Base-by-base conservation (phyloP, 2,797 vertebrate species). In the Acanthornis magna region DNA sequence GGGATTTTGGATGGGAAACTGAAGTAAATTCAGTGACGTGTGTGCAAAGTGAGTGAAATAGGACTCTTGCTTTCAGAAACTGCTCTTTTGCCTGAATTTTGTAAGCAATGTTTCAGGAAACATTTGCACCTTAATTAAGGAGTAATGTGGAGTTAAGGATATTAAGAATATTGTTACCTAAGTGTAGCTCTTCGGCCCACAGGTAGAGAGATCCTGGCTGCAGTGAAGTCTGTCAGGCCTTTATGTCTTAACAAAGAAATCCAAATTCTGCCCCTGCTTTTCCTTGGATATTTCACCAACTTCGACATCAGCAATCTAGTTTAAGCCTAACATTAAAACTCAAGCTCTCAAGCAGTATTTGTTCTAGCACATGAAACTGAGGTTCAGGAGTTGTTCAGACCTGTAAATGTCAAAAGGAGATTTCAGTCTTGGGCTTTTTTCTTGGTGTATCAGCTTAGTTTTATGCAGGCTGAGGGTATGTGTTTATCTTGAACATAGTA, bases 151-250 rank as follows among this genome's bases (percentile, higher is more conserved):
- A 67, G 12, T 71, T 58, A 63, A 58, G 38, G n/a, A 26, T 40
- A 34, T 71, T 83, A 65, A 27, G 26, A 77, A 27, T 84, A 60
- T 79, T 58, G 30, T 65, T 65, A 32, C 4, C 15, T 57, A 17
- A 0, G 1, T 36, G 14, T 10, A 53, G 42, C 40, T 68, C 17
- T 25, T 40, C 47, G 16, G 9, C 43, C 14, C 2, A 0, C 3
- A 18, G 17, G 8, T 34, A 21, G 63, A 34, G 71, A 66, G 34
- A 4, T 63, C 27, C 48, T 72, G 38, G 29, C 20, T 71, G 63
- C 11, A 17, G 21, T 51, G 51, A 50, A 50, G 30, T 48, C 42
- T 55, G 0, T 11, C 20, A 50, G 6, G 43, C 9, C 14, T 84
- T 81, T 65, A 16, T 36, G 19, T 55, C 51, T 36, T 66, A 60